Conservation (phyloP, 2,888 invertebrate species). For the Drosophila fungiperda region DNA sequence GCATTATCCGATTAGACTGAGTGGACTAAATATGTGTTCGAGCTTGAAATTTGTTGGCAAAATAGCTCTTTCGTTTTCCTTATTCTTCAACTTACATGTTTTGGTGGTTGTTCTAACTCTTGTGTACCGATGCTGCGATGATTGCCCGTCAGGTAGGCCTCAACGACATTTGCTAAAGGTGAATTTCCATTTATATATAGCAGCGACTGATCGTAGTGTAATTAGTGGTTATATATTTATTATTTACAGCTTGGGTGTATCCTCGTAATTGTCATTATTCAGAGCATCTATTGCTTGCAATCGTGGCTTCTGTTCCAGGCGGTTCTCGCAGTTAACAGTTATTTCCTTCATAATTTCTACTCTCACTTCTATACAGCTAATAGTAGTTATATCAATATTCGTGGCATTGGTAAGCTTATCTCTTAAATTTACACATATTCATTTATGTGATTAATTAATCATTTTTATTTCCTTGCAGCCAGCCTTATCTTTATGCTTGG, state of each 20-base stretch:
- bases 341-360: slow-evolving; percentile 27
- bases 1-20: slow-evolving; percentile 10
- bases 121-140: slow-evolving; percentile 27
- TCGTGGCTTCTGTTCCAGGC: slow-evolving; percentile 41
- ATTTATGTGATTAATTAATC: background rate
- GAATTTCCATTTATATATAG: slow-evolving; percentile 18
- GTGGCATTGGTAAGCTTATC: slow-evolving; percentile 23
- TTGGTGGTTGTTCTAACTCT: background rate
- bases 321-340: slow-evolving; percentile 13
- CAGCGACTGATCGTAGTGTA: slow-evolving; percentile 29
- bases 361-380: slow-evolving; percentile 3
- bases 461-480: no score
- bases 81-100: slow-evolving; percentile 23
- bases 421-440: background rate
- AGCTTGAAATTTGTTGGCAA: slow-evolving; percentile 29
- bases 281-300: slow-evolving; percentile 36
- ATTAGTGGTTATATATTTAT: background rate
- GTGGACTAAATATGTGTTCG: slow-evolving; percentile 10
- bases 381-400: background rate
- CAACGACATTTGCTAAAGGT: background rate
- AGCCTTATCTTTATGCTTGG: slow-evolving; percentile 10
- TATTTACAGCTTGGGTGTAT: background rate
- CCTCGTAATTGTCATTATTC: background rate
- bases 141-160: slow-evolving; percentile 18
- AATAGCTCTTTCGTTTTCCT: slow-evolving; percentile 16